Evolutionary conservation across 1,140 invertebrate species (phyloP).

Genomic region (Philopotamus ludificatus): DNA sequence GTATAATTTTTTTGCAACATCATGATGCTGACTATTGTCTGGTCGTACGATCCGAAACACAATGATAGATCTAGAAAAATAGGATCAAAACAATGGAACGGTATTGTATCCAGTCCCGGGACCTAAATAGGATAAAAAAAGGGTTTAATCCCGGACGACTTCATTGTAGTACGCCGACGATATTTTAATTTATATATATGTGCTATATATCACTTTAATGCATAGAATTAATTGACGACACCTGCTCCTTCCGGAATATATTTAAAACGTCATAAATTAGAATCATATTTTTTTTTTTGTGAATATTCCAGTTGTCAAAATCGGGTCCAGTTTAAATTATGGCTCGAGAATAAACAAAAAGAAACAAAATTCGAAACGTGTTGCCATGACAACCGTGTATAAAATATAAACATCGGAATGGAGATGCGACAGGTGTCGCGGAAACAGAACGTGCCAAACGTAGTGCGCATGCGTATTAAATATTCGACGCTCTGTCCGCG

Average conservation of each 20-base stretch:
- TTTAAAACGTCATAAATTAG: no score
- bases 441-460: slow-evolving; percentile 14
- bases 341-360: slow-evolving; percentile 31
- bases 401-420: slow-evolving; percentile 37
- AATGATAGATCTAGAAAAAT: background rate
- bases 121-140: background rate
- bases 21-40: background rate
- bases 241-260: no score
- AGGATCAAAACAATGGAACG: background rate
- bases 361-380: slow-evolving; percentile 37
- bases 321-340: slow-evolving; percentile 30
- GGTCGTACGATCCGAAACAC: background rate
- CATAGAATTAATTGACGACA: no score
- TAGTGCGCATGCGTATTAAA: background rate
- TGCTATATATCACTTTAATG: no score
- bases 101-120: background rate
- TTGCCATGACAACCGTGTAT: slow-evolving; percentile 41
- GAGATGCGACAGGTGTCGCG: background rate
- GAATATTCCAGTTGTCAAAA: slow-evolving; percentile 27
- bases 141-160: background rate
- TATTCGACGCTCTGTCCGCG: background rate
- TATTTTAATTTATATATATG: no score
- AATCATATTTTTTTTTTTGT: no score
- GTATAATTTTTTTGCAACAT: background rate
- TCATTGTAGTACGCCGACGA: no score